These are phyloP conservation scores for Penaeus indicus DNA, from an alignment of 1,140 invertebrate species.

Conservation along the genomic window DNA sequence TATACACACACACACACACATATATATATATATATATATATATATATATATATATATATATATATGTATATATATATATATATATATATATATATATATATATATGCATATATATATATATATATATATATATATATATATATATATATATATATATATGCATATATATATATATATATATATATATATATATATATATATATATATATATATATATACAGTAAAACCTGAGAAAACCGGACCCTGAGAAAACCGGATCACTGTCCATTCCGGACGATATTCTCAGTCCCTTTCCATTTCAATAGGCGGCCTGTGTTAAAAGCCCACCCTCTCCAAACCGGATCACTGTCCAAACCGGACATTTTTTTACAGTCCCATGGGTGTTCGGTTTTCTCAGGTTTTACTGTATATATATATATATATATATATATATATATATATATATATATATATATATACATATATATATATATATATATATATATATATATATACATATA, in stretches of 20 bases:
- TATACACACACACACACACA: not conserved
- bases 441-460: no score
- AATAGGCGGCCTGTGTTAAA: no score
- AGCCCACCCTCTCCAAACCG: no score
- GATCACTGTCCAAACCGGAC: no score
- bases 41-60: not conserved
- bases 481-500: no score
- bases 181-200: conserved; percentile 11
- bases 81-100: not conserved
- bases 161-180: not conserved
- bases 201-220: conserved; percentile 11
- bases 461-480: no score
- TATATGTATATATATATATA: not conserved
- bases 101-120: not conserved
- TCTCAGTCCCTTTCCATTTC: no score
- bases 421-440: no score
- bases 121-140: not conserved
- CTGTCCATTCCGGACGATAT: no score
- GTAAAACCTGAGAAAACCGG: no score
- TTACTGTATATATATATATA: no score
- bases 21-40: not conserved
- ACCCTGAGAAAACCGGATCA: no score
- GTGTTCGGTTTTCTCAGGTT: not conserved
- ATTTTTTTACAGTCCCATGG: not conserved
- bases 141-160: not conserved